phyloP scores from a whole-genome alignment of 2,888 invertebrate species.

The Erebia aethiops region DNA sequence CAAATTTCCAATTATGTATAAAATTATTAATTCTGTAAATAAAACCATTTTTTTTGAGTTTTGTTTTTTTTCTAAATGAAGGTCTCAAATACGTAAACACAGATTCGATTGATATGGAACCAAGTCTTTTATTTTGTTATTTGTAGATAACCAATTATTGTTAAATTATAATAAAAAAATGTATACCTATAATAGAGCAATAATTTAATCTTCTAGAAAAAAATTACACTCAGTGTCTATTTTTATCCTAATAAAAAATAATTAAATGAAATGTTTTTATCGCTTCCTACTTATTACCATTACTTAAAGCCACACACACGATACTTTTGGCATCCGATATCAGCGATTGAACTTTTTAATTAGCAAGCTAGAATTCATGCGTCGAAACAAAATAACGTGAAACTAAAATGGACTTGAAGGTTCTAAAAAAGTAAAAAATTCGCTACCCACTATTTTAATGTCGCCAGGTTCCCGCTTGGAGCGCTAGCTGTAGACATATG shows the following conservation, averaged over 20 bases:
- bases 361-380: too few species aligned
- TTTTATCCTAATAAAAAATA: conserved; percentile 59
- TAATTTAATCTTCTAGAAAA: conserved; percentile 67
- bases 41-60: conserved; percentile 52
- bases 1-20: conserved; percentile 47
- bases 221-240: conserved; percentile 68
- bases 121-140: conserved; percentile 56
- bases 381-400: too few species aligned
- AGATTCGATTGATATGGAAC: conserved; percentile 58
- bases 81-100: conserved; percentile 36
- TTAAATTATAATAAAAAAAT: conserved; percentile 51
- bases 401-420: too few species aligned
- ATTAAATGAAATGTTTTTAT: conserved; percentile 62
- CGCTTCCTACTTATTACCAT: conserved; percentile 52
- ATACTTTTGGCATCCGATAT: not conserved
- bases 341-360: not conserved
- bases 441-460: too few species aligned
- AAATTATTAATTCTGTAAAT: conserved; percentile 54
- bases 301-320: not conserved
- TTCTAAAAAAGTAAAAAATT: too few species aligned
- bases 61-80: conserved; percentile 41
- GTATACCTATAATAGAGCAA: conserved; percentile 72
- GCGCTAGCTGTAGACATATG: too few species aligned
- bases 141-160: conserved; percentile 46
- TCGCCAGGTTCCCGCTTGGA: too few species aligned